Percentiles rank a stretch among this genome's conserved stretches.
These are phyloP conservation scores for Pogona vitticeps DNA, from an alignment of 2,113 vertebrate species.

Conservation along the genomic window DNA sequence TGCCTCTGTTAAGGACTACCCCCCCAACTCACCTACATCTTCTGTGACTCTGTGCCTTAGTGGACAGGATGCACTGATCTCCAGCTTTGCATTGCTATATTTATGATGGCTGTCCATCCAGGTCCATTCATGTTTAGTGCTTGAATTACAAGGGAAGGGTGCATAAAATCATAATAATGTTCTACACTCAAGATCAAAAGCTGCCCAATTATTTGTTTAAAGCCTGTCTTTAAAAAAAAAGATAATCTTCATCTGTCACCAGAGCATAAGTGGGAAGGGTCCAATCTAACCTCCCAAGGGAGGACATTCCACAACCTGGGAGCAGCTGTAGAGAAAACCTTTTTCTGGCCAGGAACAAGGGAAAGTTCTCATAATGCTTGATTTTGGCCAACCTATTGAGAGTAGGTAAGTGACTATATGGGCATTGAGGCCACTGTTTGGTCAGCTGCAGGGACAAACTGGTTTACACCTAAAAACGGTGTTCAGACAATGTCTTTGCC, in stretches of 20 bases:
- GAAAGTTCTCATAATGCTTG: neutral
- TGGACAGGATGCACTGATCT: neutral
- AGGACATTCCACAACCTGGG: neutral
- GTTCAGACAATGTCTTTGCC: no score
- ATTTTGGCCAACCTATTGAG: neutral
- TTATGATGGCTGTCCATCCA: neutral
- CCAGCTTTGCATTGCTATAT: neutral
- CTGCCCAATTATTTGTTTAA: neutral
- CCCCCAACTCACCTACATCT: neutral
- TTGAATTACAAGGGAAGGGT: neutral
- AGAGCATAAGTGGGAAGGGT: no score
- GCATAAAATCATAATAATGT: neutral
- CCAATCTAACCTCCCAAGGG: no score
- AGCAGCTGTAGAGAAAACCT: neutral
- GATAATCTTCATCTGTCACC: no score
- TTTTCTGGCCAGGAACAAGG: neutral
- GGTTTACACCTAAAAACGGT: no score
- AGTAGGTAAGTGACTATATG: neutral
- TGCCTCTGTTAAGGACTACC: no score
- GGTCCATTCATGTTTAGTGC: neutral
- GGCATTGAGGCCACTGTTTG: no score
- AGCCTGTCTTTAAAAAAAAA: neutral
- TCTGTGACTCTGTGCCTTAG: neutral
- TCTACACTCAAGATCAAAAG: neutral
- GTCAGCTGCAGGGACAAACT: no score